Evolutionary conservation across 2,113 vertebrate species (phyloP).

Genomic region (Tiliqua scincoides): DNA sequence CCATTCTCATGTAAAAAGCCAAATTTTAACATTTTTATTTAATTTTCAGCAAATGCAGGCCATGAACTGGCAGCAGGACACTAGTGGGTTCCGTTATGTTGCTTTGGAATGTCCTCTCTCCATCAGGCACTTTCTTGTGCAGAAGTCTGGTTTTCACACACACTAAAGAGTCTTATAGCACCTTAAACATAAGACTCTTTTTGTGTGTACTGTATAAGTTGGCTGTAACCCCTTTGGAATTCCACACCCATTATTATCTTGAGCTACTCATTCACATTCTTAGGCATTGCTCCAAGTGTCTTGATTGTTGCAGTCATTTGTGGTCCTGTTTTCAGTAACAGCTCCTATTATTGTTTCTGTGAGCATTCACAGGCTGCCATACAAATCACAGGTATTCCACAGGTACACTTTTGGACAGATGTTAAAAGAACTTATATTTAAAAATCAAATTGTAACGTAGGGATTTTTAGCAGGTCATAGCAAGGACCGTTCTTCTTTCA

Average conservation of each 20-base stretch:
- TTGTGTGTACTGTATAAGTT: neutral
- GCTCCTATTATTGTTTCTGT: slow-evolving; percentile 6
- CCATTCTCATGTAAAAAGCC: neutral
- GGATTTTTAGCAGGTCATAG: too few relatives aligned
- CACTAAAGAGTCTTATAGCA: neutral
- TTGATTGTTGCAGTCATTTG: neutral
- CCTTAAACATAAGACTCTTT: neutral
- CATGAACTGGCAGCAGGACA: neutral
- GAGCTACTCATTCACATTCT: slow-evolving; percentile 11
- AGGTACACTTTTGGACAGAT: neutral
- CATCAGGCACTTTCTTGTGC: neutral
- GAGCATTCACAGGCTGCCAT: neutral
- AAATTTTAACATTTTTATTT: neutral
- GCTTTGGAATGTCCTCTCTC: neutral
- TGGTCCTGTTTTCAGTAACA: neutral
- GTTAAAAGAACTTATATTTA: neutral
- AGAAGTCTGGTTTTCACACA: neutral
- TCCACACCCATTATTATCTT: slow-evolving; percentile 1
- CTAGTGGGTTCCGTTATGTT: neutral
- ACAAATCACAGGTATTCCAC: neutral
- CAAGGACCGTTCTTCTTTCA: neutral
- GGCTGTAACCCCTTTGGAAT: neutral
- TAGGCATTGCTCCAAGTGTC: slow-evolving; percentile 2
- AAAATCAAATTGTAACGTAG: too few relatives aligned
- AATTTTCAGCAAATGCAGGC: neutral